Evolutionary conservation across 1,140 invertebrate species (phyloP).

Genomic region (Leptopilina clavipes): DNA sequence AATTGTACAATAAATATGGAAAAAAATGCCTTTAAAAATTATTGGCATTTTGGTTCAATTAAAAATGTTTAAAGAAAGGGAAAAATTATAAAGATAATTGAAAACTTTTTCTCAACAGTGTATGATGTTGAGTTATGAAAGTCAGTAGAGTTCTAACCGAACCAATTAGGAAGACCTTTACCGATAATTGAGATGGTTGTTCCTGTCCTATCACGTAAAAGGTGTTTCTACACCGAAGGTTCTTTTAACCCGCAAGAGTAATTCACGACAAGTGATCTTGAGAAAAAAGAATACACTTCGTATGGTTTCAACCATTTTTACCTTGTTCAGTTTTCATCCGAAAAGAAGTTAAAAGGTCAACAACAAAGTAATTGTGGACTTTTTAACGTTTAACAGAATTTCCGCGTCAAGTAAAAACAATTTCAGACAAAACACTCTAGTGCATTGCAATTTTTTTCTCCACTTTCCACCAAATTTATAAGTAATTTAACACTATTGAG

Average conservation of each 20-base stretch:
- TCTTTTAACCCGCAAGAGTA: conserved; percentile 60
- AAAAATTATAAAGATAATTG: not conserved
- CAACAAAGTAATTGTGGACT: not conserved
- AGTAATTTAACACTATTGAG: not conserved
- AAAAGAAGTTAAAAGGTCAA: conserved; percentile 27
- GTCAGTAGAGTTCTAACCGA: not conserved
- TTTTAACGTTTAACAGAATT: not conserved
- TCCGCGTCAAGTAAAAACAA: conserved; percentile 11
- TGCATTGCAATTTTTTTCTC: not conserved
- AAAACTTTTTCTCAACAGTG: not conserved
- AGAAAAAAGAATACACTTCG: not conserved
- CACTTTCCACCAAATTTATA: not conserved
- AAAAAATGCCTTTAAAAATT: too few species aligned
- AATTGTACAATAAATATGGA: too few species aligned
- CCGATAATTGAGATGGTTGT: conserved; percentile 15
- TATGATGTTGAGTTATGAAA: not conserved
- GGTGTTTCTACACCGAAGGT: conserved; percentile 58
- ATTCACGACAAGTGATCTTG: conserved; percentile 1
- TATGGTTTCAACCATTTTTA: conserved; percentile 23
- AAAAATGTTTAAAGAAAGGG: too few species aligned
- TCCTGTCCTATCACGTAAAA: conserved; percentile 60
- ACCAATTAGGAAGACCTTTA: conserved; percentile 28
- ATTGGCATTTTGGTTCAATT: not conserved
- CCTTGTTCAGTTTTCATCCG: not conserved
- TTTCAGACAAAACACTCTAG: conserved; percentile 1